A percentile compares a stretch with the other conserved stretches of the same genome.
phyloP scores from a whole-genome alignment of 2,113 vertebrate genomes.

The Eclectus roratus region DNA sequence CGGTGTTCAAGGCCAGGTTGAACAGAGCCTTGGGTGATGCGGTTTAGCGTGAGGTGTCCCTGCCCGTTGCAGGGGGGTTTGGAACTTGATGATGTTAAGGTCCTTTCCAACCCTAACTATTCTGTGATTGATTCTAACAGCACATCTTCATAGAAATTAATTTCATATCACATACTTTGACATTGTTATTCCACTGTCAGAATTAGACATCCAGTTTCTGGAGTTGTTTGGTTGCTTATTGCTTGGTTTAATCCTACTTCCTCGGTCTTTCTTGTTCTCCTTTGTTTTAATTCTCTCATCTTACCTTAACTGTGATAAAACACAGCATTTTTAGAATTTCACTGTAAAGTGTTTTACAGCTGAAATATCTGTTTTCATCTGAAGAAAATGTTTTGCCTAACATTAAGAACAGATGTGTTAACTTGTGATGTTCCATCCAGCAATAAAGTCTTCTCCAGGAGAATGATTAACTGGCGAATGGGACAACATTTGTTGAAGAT shows the following conservation, averaged over 20 bases:
- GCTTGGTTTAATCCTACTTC: background rate
- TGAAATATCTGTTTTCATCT: background rate
- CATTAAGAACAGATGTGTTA: background rate
- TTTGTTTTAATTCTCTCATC: background rate
- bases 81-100: background rate
- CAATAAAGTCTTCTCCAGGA: background rate
- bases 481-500: background rate
- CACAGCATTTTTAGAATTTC: background rate
- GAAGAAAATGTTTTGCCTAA: background rate
- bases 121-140: background rate
- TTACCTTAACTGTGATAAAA: background rate
- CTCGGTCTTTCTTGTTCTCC: background rate
- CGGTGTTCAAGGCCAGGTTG: accelerated
- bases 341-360: background rate
- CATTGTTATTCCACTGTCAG: background rate
- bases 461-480: background rate
- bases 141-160: background rate
- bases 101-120: background rate
- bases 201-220: background rate
- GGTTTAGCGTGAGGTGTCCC: background rate
- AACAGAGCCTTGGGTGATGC: background rate
- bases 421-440: background rate
- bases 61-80: background rate
- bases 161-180: background rate
- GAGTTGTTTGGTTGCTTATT: background rate